Conservation (phyloP, 2,797 vertebrate genomes). For the Trematomus bernacchii region DNA sequence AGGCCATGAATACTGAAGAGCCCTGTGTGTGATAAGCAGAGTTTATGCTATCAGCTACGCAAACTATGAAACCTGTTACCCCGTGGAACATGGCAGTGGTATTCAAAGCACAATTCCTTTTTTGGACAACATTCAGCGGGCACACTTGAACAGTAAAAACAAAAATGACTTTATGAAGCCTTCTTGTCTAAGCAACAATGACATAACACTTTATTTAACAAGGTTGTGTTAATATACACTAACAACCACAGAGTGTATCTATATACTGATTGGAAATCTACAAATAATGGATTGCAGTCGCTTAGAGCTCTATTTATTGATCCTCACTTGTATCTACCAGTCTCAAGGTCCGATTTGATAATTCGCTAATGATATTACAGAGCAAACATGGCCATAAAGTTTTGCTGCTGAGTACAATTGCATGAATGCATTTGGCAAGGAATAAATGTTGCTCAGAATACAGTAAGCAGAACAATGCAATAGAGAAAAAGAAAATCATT, state of each 20-base stretch:
- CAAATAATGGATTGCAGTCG: too few species aligned
- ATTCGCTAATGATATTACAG: too few species aligned
- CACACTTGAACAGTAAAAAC: slow-evolving; percentile 13
- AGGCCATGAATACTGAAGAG: slow-evolving; percentile 49
- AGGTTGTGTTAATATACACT: background rate
- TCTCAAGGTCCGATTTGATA: too few species aligned
- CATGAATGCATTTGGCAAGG: too few species aligned
- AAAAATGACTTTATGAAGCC: slow-evolving; percentile 36
- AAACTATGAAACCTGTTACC: slow-evolving; percentile 37
- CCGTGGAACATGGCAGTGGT: background rate
- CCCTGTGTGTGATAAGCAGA: background rate
- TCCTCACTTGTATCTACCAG: too few species aligned
- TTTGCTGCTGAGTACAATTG: too few species aligned
- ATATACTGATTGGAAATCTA: too few species aligned
- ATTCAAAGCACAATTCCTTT: slow-evolving; percentile 32
- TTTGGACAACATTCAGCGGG: slow-evolving; percentile 20
- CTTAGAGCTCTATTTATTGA: too few species aligned
- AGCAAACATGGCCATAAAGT: too few species aligned
- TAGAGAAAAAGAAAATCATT: too few species aligned
- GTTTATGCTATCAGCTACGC: slow-evolving; percentile 33
- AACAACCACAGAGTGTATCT: background rate
- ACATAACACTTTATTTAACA: slow-evolving; percentile 21
- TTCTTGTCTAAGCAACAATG: slow-evolving; percentile 5
- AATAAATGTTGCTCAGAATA: too few species aligned
- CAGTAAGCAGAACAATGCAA: too few species aligned